Base-by-base conservation (phyloP, 1,140 invertebrate genomes). In the Hirudo medicinalis region DNA sequence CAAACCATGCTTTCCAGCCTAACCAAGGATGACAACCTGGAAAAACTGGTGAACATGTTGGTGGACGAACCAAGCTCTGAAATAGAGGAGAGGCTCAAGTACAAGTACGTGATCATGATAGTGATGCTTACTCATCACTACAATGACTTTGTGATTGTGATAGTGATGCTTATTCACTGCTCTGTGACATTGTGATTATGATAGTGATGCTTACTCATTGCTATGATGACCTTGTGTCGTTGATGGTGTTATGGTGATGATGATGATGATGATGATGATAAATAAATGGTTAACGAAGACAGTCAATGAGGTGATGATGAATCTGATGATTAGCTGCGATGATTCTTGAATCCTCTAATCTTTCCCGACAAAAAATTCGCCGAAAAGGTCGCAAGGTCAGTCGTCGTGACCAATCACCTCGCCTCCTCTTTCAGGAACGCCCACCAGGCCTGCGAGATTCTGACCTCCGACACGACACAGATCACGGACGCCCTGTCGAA, bases 391-490 rank as follows among this genome's bases (percentile, higher is more conserved):
- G n/a, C n/a, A n/a, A n/a, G n/a, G n/a, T n/a, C n/a, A n/a, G n/a
- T n/a, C n/a, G n/a, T n/a, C n/a, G n/a, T n/a, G 9, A 57, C 54
- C 20, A 57, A 57, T n/a, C 20, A 57, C 57, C 3, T 27, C 17
- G 11, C 17, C 27, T 55, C 9, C 54, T 71, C 27, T 73, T 74
- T 19, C 72, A 83, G 82, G 72, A 82, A 83, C 75, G 78, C 94
- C 17, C 92, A 92, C 82, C 88, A 94, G 76, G 91, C 92, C 54
- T 94, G 92, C 83, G 94, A 97, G 85, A 86, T 97, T 77, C 84
- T 97, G 73, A 94, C 92, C 29, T 89, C 88, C 76, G 90, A 96
- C 85, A 87, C 94, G 76, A 86, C 89, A 71, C 85, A 87, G 78
- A 85, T 97, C 75, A 91, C 90, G 80, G 91, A 94, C 83, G 88